These are phyloP conservation scores for Gambelia wislizenii DNA, from an alignment of 2,797 vertebrate genomes.

Conservation along the genomic window DNA sequence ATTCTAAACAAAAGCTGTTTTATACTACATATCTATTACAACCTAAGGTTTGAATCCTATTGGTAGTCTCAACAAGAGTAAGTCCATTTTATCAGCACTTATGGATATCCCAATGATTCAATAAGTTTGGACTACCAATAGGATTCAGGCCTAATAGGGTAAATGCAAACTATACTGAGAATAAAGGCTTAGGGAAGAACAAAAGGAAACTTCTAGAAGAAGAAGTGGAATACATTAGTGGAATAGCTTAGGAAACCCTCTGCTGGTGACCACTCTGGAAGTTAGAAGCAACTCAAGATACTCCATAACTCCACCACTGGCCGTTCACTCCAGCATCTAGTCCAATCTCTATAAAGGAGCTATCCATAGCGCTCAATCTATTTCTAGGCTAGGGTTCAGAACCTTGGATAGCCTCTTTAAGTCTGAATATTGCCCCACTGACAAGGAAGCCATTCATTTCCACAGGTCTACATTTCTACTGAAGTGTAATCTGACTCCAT, in stretches of 20 bases:
- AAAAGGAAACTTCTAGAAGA: conserved; percentile 17
- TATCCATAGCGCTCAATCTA: too few relatives aligned
- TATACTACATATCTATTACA: conserved; percentile 30
- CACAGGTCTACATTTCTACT: neutral
- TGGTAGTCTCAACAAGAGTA: neutral
- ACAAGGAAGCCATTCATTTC: neutral
- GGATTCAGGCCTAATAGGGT: neutral
- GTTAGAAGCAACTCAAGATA: neutral
- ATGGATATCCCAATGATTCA: neutral
- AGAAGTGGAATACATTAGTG: neutral
- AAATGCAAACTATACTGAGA: neutral
- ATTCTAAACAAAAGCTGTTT: conserved; percentile 20
- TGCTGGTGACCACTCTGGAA: neutral
- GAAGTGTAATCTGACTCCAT: neutral
- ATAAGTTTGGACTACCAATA: neutral
- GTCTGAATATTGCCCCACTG: too few relatives aligned
- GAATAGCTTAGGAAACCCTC: too few relatives aligned
- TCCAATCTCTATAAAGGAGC: too few relatives aligned
- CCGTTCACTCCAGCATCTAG: too few relatives aligned
- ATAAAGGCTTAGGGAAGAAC: conserved; percentile 11
- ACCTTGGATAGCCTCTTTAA: too few relatives aligned
- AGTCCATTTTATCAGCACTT: neutral
- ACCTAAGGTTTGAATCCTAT: too few relatives aligned
- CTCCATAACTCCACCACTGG: neutral
- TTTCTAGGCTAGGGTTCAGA: too few relatives aligned